Base-by-base conservation (phyloP, 2,113 vertebrate species). In the Pseudorectes ferrugineus region DNA sequence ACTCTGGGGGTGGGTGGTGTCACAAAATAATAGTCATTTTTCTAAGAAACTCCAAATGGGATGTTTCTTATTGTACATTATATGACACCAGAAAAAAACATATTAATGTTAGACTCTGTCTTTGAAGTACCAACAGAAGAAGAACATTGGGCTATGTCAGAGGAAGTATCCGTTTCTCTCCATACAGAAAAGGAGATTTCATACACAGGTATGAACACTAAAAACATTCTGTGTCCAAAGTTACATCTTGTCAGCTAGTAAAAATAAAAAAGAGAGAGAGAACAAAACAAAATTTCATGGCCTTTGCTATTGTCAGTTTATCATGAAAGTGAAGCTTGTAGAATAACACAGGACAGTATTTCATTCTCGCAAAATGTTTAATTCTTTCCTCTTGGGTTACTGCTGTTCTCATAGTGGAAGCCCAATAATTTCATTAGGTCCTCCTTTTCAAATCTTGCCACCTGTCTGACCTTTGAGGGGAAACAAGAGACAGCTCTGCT, bases 81-180 rank as follows among this genome's bases (percentile, higher is more conserved):
- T 75, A 59, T 6, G 66, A 9, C 31, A 65, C 14, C 26, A 66
- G 36, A 45, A 43, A 67, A 89, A 73, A 75, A 22, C 6, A 58
- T 68, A 87, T 58, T 97, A 92, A 97, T 26, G 3, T 55, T 95
- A 81, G 83, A 91, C 55, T 83, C 96, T 98, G 54, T 97, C 66
- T 98, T 96, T 97, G 92, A 98, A 97, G 58, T 95, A 88, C 86
- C 92, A 72, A 52, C 95, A 93, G 95, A 97, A 89, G 97, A 98
- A 89, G 80, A 97, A 68, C 96, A 82, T 9, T 98, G 98, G 98
- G 97, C 95, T 92, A 70, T 98, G 58, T 96, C 97, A 94, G 96
- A 98, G 92, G 97, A 98, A 94, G 78, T 97, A 12, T 98, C 97
- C 25, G 2, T 98, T 96, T 98, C 98, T 48, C 93, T 98, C 89